Percentiles rank a stretch among this genome's conserved stretches.
Evolutionary conservation across 2,113 vertebrate genomes (phyloP).

Genomic region (Oreochromis aureus): DNA sequence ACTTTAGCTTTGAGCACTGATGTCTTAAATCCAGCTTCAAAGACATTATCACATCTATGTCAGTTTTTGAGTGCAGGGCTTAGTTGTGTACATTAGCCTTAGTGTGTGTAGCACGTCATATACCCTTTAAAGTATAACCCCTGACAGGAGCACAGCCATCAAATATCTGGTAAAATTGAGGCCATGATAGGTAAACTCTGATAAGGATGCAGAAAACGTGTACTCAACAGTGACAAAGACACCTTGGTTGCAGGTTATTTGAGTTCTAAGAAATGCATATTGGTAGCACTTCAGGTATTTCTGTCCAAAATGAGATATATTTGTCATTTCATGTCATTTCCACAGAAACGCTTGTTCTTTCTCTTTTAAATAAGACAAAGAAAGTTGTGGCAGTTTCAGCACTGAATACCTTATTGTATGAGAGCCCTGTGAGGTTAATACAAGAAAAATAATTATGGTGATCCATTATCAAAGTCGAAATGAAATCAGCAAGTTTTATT

Average conservation of each 20-base stretch:
- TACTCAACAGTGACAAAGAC: background rate
- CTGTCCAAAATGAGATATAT: background rate
- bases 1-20: too few relatives aligned
- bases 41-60: too few relatives aligned
- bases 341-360: background rate
- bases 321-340: background rate
- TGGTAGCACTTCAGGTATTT: background rate
- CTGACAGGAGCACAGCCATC: background rate
- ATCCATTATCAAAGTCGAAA: background rate
- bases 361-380: background rate
- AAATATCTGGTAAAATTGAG: background rate
- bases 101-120: too few relatives aligned
- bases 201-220: background rate
- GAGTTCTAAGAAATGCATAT: background rate
- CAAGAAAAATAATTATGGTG: background rate
- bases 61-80: background rate
- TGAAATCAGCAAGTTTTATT: background rate
- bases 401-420: background rate
- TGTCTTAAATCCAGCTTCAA: too few relatives aligned
- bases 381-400: background rate
- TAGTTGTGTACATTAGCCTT: too few relatives aligned
- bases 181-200: background rate
- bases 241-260: background rate
- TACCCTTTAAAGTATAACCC: background rate
- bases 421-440: background rate